Base-by-base conservation (phyloP, 2,888 invertebrate genomes). In the Zygaena filipendulae region DNA sequence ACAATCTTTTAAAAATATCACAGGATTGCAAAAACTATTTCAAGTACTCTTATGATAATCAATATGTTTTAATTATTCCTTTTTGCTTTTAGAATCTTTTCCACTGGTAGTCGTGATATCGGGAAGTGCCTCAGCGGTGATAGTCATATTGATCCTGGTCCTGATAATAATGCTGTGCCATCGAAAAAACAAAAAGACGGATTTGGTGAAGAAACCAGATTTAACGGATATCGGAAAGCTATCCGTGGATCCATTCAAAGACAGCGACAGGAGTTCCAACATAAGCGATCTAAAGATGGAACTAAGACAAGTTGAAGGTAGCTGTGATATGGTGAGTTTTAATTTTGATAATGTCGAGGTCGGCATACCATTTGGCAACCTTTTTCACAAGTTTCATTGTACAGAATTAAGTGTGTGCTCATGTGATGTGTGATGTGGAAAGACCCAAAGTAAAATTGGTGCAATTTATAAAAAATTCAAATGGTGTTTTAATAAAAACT, bases 271-370 rank as follows among this genome's bases (percentile, higher is more conserved):
- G 35, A 92, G 90, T 51, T 95, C 95, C 20, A 93, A 93, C 57
- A 92, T 94, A 45, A 95, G 95, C 42, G 95, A 95, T 66, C 80
- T 95, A 53, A 95, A 95, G 66, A 82, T 93, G 43, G 95, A 95
- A 61, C 83, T 95, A 36, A 82, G 94, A 28, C 93, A 93, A 21
- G 87, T 90, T 26, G 90, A 90, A 35, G 90, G 89, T 18, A 86
- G 87, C 45, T 90, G 89, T 62, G 90, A 90, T 56, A 83, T 84
- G 75, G 87, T 86, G 46, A 81, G 80, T 63, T 16, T 16, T 16
- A 16, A 16, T 16, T 16, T 16, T 16, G 16, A 16, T 16, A 6
- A n/a, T n/a, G n/a, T n/a, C n/a, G n/a, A n/a, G n/a, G n/a, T n/a
- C n/a, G n/a, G n/a, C n/a, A n/a, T n/a, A n/a, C n/a, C n/a, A n/a